A percentile compares a stretch with the other conserved stretches of the same genome.
Evolutionary conservation across 1,140 invertebrate genomes (phyloP).

Genomic region (Anoplolepis gracilipes): DNA sequence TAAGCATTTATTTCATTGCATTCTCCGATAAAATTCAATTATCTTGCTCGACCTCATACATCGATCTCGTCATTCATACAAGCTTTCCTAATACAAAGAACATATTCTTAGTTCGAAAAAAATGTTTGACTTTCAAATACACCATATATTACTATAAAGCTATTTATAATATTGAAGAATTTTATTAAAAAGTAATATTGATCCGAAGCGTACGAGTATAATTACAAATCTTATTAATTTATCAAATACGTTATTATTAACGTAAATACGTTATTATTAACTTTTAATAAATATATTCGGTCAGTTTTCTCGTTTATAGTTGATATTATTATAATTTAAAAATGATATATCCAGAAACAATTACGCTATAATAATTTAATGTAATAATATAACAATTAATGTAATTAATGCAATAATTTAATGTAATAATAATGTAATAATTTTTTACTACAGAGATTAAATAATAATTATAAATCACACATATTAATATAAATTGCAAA

Average conservation of each 20-base stretch:
- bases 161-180: background rate
- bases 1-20: slow-evolving; percentile 4
- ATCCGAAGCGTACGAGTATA: background rate
- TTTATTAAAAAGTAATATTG: background rate
- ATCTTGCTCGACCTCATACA: background rate
- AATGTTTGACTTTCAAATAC: background rate
- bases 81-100: background rate
- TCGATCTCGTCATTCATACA: background rate
- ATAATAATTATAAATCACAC: background rate
- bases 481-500: background rate
- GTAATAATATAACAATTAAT: too few relatives aligned
- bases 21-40: slow-evolving; percentile 42
- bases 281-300: background rate
- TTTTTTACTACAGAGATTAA: background rate
- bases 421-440: background rate
- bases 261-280: background rate
- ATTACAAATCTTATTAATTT: background rate
- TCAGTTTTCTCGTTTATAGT: background rate
- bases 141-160: background rate
- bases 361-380: too few relatives aligned
- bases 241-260: background rate
- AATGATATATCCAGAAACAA: too few relatives aligned
- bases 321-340: too few relatives aligned
- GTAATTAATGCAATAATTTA: background rate
- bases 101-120: background rate